phyloP scores from a whole-genome alignment of 2,113 vertebrate genomes.

The Ptilonorhynchus violaceus region DNA sequence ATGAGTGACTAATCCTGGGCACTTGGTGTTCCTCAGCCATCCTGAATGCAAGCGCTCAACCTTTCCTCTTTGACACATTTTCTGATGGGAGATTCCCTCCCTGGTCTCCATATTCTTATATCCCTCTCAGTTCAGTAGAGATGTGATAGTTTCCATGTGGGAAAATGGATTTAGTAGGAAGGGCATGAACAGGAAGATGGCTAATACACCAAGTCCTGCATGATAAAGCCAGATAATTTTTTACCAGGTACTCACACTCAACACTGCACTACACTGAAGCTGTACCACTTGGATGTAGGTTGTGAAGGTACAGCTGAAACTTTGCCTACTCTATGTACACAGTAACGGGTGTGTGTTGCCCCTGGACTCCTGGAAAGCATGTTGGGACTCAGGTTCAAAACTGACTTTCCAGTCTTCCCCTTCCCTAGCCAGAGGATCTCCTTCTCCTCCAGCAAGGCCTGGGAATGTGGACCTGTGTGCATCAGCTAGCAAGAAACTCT shows the following conservation, averaged over 20 bases:
- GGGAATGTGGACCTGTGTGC: not conserved
- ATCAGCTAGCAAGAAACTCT: not conserved
- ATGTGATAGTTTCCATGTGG: not conserved
- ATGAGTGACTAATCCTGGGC: not conserved
- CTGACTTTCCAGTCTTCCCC: not conserved
- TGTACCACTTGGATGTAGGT: not conserved
- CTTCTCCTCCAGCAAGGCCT: not conserved
- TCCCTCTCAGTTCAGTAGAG: not conserved
- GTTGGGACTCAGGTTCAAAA: not conserved
- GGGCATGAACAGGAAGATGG: not conserved
- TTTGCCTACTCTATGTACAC: not conserved
- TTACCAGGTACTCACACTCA: not conserved
- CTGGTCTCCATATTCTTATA: not conserved
- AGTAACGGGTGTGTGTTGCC: not conserved
- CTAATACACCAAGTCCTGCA: not conserved
- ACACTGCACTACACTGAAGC: not conserved
- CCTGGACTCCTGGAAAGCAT: not conserved
- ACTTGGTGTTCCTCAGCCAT: not conserved
- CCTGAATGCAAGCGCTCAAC: not conserved
- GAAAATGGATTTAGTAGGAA: not conserved
- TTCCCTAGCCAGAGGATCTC: not conserved
- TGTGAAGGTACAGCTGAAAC: not conserved
- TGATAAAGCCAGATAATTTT: not conserved
- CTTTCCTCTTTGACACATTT: not conserved
- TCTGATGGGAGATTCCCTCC: not conserved